Evolutionary conservation across 2,888 invertebrate species (phyloP).

Genomic region (Aspidiotus destructor): DNA sequence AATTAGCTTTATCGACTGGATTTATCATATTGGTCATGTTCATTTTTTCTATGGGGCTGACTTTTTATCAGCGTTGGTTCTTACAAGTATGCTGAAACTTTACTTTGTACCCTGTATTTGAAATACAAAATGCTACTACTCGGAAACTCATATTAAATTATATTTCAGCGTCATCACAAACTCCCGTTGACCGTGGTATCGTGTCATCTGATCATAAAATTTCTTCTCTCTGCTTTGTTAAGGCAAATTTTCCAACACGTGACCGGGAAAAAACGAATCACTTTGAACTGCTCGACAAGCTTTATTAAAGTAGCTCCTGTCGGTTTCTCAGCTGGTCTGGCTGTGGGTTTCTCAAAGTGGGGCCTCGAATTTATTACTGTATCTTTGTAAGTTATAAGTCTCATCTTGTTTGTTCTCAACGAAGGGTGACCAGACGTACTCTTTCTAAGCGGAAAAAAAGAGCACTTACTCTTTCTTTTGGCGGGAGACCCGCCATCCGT

Average conservation of each 20-base stretch:
- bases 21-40: slow-evolving; percentile 34
- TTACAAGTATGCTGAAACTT: slow-evolving; percentile 57
- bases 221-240: slow-evolving; percentile 63
- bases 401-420: slow-evolving; percentile 15
- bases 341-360: slow-evolving; percentile 98
- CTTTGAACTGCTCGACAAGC: slow-evolving; percentile 65
- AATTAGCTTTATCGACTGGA: slow-evolving; percentile 26
- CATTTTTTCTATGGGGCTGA: slow-evolving; percentile 76
- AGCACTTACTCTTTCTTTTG: no score
- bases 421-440: no score
- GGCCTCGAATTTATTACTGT: slow-evolving; percentile 89
- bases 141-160: slow-evolving; percentile 11
- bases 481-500: no score
- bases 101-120: not conserved
- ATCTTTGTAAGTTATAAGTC: slow-evolving; percentile 60
- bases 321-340: slow-evolving; percentile 88
- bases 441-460: no score
- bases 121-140: not conserved
- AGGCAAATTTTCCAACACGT: slow-evolving; percentile 50
- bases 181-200: slow-evolving; percentile 83
- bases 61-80: slow-evolving; percentile 93
- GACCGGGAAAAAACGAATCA: slow-evolving; percentile 55
- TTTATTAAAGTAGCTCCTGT: slow-evolving; percentile 70
- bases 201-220: slow-evolving; percentile 84
- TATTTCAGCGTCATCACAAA: slow-evolving; percentile 63